phyloP scores from a whole-genome alignment of 2,113 vertebrate genomes.

The Nesoenas mayeri region DNA sequence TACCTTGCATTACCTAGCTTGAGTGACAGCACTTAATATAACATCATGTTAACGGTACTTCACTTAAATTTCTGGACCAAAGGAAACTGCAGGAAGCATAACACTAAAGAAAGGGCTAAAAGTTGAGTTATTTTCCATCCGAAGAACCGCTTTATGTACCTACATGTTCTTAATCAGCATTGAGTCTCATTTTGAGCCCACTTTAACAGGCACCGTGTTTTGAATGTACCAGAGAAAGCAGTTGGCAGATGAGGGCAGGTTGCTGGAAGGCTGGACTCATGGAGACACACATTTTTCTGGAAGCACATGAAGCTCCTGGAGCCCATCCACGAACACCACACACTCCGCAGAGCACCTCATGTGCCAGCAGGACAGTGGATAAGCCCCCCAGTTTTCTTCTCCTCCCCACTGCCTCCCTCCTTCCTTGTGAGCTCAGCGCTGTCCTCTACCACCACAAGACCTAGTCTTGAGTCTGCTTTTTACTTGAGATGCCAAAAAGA shows the following conservation, averaged over 20 bases:
- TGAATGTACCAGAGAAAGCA: background rate
- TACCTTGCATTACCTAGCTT: background rate
- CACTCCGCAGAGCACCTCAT: background rate
- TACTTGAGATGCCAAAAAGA: background rate
- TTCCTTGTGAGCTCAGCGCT: background rate
- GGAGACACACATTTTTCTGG: constrained; percentile 7
- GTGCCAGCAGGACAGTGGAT: background rate
- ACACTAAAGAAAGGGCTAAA: background rate
- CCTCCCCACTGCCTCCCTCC: background rate
- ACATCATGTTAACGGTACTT: background rate
- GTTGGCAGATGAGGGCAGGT: background rate
- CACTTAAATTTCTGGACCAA: background rate
- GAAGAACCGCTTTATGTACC: background rate
- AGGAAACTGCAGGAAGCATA: background rate
- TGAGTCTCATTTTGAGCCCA: background rate
- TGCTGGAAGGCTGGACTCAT: background rate
- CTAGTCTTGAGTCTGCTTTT: background rate
- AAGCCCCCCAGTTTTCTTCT: background rate
- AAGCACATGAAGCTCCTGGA: background rate
- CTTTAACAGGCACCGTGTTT: background rate
- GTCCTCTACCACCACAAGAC: background rate
- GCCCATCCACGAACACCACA: background rate
- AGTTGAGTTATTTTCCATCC: background rate
- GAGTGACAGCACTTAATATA: background rate
- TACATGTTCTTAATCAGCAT: background rate